Percentiles rank a stretch among this genome's conserved stretches.
Evolutionary conservation across 2,888 invertebrate genomes (phyloP).

Genomic region (Pinctada fucata): DNA sequence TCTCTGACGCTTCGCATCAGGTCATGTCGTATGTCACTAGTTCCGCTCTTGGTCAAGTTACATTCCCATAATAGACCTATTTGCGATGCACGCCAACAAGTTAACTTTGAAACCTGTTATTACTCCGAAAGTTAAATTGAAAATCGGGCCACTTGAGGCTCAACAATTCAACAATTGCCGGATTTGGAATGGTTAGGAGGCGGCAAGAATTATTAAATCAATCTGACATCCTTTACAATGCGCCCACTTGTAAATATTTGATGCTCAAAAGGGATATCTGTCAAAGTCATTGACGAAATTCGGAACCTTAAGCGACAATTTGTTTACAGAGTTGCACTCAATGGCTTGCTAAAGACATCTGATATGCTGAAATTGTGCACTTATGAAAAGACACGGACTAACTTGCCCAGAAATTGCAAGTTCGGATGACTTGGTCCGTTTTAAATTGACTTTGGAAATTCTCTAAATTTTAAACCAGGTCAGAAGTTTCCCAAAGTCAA

Average conservation of each 20-base stretch:
- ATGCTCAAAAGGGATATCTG: neutral
- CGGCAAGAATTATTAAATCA: neutral
- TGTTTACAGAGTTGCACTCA: neutral
- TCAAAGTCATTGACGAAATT: neutral
- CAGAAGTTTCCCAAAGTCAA: no score
- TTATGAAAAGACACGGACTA: neutral
- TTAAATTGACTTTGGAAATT: no score
- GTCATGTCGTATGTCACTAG: no score
- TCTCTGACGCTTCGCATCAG: no score
- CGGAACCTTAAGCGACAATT: neutral
- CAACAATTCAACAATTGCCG: neutral
- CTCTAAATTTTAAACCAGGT: no score
- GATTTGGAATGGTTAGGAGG: neutral
- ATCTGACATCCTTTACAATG: neutral
- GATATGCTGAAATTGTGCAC: neutral
- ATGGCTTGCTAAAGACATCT: neutral
- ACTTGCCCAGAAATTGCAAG: no score
- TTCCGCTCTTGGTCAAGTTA: no score
- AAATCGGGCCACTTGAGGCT: neutral
- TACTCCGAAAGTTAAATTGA: conserved; percentile 1
- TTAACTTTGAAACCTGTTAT: neutral
- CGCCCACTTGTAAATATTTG: neutral
- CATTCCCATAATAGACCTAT: neutral
- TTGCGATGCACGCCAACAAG: neutral
- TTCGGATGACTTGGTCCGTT: no score